Percentiles rank a stretch among this genome's conserved stretches.
phyloP scores from a whole-genome alignment of 2,888 invertebrate genomes.

The Dasypolia templi region DNA sequence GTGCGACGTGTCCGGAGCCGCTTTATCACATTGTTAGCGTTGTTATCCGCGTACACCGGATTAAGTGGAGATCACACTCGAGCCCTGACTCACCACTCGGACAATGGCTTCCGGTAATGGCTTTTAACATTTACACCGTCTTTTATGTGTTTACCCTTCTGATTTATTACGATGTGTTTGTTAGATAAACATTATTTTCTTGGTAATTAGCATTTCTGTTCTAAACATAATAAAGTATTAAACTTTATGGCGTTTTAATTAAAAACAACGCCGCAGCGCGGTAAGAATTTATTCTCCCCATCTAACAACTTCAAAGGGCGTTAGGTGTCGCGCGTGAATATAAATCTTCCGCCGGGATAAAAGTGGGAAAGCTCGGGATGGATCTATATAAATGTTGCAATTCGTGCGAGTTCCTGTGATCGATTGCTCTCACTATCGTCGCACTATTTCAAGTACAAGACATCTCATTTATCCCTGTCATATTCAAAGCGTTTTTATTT shows the following conservation, averaged over 20 bases:
- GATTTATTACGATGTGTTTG: constrained; percentile 62
- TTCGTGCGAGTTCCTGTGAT: constrained; percentile 83
- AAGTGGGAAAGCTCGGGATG: constrained; percentile 80
- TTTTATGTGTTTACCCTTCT: constrained; percentile 66
- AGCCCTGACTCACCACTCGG: constrained; percentile 73
- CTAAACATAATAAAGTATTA: constrained; percentile 74
- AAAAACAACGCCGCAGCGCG: constrained; percentile 82
- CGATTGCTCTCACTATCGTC: constrained; percentile 83
- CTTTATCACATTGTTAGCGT: constrained; percentile 90
- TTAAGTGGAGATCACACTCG: constrained; percentile 86
- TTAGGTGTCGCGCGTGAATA: constrained; percentile 85
- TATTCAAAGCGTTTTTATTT: constrained; percentile 81
- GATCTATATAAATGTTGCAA: constrained; percentile 87
- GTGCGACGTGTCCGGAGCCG: constrained; percentile 86
- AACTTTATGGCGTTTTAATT: constrained; percentile 86
- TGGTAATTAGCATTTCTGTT: constrained; percentile 67
- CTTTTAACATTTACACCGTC: constrained; percentile 79
- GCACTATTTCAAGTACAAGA: constrained; percentile 85
- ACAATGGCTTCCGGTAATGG: constrained; percentile 82
- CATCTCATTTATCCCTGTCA: constrained; percentile 85
- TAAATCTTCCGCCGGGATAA: constrained; percentile 86
- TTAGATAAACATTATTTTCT: constrained; percentile 60
- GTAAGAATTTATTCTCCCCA: constrained; percentile 85
- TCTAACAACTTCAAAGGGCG: constrained; percentile 88
- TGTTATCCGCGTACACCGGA: constrained; percentile 88